Percentiles rank a stretch among this genome's conserved stretches.
Evolutionary conservation across 2,113 vertebrate species (phyloP).

Genomic region (Macaca mulatta): DNA sequence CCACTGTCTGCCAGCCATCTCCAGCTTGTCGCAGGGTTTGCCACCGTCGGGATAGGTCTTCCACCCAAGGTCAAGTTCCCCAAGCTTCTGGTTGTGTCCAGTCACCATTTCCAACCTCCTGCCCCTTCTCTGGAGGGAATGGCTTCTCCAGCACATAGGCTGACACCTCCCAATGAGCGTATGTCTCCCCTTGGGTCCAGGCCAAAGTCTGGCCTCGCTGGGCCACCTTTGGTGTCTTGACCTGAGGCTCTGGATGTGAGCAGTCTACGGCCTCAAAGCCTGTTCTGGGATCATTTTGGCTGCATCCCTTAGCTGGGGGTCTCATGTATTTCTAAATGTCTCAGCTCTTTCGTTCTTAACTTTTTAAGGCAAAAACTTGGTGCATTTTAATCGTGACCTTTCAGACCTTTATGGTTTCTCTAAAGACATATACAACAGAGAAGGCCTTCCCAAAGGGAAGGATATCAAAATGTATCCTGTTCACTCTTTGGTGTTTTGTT

Average conservation of each 20-base stretch:
- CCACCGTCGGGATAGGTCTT: rapidly evolving
- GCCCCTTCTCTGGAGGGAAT: neutral
- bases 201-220: neutral
- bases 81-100: neutral
- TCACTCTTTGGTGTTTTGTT: neutral
- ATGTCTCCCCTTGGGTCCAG: neutral
- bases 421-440: no score
- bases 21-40: rapidly evolving
- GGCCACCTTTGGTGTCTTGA: rapidly evolving
- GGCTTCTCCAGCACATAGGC: rapidly evolving
- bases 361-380: neutral
- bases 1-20: neutral
- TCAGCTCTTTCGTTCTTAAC: neutral
- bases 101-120: rapidly evolving
- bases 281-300: neutral
- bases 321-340: neutral
- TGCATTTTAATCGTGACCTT: neutral
- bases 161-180: rapidly evolving
- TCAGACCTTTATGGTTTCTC: neutral
- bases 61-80: neutral
- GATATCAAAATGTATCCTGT: no score
- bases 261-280: neutral
- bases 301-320: neutral
- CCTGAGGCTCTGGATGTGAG: neutral
- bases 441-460: neutral